These are phyloP conservation scores for Pseudomyrmex flavicornis DNA, from an alignment of 1,140 invertebrate species.

Conservation along the genomic window DNA sequence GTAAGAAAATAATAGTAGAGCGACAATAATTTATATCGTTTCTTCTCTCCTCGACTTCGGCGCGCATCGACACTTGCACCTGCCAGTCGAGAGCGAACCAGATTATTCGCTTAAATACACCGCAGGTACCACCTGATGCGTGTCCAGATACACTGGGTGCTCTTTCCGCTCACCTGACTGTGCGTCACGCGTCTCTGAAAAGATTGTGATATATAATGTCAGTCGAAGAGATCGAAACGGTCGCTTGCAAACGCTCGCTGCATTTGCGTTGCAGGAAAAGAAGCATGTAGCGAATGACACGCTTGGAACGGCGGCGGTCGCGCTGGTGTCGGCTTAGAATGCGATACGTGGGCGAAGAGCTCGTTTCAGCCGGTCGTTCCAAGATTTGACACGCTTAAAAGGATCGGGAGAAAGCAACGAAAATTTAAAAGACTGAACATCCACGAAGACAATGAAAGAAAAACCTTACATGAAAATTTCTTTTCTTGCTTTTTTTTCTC, in stretches of 20 bases:
- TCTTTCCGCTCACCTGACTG: conserved; percentile 25
- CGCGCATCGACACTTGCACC: conserved; percentile 5
- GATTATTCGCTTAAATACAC: conserved; percentile 65
- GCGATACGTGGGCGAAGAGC: conserved; percentile 53
- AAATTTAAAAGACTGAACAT: conserved; percentile 14
- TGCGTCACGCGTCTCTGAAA: conserved; percentile 49
- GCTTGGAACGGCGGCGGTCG: not conserved
- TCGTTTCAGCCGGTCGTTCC: conserved; percentile 23
- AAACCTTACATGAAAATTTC: too few species aligned
- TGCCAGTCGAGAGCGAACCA: conserved; percentile 39
- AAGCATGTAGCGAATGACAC: not conserved
- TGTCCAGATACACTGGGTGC: conserved; percentile 44
- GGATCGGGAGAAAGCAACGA: conserved; percentile 38
- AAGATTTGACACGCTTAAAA: conserved; percentile 41
- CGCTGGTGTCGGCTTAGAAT: conserved; percentile 33
- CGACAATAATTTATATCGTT: conserved; percentile 40
- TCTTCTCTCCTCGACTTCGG: not conserved
- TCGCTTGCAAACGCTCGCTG: not conserved
- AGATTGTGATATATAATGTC: not conserved
- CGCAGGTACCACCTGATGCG: conserved; percentile 58
- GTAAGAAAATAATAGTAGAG: conserved; percentile 44
- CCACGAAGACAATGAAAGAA: not conserved
- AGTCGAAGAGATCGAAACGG: conserved; percentile 3
- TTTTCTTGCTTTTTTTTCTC: too few species aligned
- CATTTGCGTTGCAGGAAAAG: conserved; percentile 12